Evolutionary conservation across 1,140 invertebrate genomes (phyloP).

Genomic region (Drosophila kepulauana): DNA sequence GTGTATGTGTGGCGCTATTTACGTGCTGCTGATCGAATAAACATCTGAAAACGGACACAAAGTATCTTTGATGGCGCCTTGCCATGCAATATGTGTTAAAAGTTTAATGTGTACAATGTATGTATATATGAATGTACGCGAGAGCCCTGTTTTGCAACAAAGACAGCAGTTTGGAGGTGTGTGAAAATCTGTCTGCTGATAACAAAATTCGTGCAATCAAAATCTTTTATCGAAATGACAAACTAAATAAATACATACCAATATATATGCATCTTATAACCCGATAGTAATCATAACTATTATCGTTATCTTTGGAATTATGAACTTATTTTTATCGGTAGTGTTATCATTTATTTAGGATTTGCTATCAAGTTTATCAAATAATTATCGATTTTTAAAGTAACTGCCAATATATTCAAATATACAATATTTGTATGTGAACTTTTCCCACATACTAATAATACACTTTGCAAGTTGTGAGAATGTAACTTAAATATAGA

Average conservation of each 20-base stretch:
- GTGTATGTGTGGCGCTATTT: slow-evolving; percentile 11
- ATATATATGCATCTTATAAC: too few relatives aligned
- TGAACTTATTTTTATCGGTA: too few relatives aligned
- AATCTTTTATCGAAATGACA: neutral
- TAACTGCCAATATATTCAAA: neutral
- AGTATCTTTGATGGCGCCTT: neutral
- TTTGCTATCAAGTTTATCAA: too few relatives aligned
- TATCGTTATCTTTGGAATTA: too few relatives aligned
- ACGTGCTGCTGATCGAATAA: neutral
- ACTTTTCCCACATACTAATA: neutral
- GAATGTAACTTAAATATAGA: too few relatives aligned
- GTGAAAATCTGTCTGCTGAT: neutral
- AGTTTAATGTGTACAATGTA: neutral
- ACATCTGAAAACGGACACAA: neutral
- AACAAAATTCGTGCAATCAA: neutral
- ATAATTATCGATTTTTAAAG: neutral
- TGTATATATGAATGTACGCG: neutral
- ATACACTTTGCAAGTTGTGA: too few relatives aligned
- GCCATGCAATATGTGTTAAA: neutral
- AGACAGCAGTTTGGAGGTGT: neutral
- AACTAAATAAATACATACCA: neutral
- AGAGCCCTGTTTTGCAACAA: neutral
- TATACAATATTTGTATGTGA: neutral
- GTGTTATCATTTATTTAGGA: too few relatives aligned
- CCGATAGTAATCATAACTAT: too few relatives aligned